Evolutionary conservation across 1,140 invertebrate genomes (phyloP).

Genomic region (Listronotus bonariensis): DNA sequence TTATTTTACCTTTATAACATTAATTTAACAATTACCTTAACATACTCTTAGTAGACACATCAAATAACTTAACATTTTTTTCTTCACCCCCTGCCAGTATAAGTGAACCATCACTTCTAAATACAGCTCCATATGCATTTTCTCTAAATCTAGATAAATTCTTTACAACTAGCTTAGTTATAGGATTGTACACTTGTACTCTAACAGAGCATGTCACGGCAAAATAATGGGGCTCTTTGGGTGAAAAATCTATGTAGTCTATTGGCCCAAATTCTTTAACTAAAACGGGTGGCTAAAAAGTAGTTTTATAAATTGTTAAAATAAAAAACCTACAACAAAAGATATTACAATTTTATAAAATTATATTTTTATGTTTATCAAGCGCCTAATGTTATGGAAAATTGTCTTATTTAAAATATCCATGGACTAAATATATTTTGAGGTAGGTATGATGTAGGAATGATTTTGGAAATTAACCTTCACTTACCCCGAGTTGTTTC

Average conservation of each 20-base stretch:
- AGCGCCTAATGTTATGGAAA: neutral
- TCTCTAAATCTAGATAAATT: constrained; percentile 87
- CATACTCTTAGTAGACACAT: constrained; percentile 78
- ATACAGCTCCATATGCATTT: constrained; percentile 83
- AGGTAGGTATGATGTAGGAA: too few species aligned
- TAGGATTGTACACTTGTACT: constrained; percentile 90
- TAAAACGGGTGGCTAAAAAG: constrained; percentile 78
- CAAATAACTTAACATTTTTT: constrained; percentile 84
- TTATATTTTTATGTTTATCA: constrained; percentile 10
- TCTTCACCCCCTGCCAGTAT: constrained; percentile 89
- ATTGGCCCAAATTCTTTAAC: constrained; percentile 92
- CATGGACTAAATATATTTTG: neutral
- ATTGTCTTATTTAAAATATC: neutral
- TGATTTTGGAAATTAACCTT: too few species aligned
- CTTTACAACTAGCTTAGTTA: constrained; percentile 81
- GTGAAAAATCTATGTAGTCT: constrained; percentile 89
- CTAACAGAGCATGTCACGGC: constrained; percentile 88
- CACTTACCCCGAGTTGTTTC: constrained; percentile 79
- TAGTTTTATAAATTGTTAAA: constrained; percentile 5
- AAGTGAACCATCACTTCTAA: constrained; percentile 83
- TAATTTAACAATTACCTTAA: constrained; percentile 54
- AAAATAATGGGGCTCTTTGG: constrained; percentile 84
- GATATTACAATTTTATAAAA: too few species aligned
- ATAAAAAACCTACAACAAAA: too few species aligned
- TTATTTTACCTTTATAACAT: too few species aligned